Evolutionary conservation across 2,888 invertebrate species (phyloP).

Genomic region (Apotomis capreana): DNA sequence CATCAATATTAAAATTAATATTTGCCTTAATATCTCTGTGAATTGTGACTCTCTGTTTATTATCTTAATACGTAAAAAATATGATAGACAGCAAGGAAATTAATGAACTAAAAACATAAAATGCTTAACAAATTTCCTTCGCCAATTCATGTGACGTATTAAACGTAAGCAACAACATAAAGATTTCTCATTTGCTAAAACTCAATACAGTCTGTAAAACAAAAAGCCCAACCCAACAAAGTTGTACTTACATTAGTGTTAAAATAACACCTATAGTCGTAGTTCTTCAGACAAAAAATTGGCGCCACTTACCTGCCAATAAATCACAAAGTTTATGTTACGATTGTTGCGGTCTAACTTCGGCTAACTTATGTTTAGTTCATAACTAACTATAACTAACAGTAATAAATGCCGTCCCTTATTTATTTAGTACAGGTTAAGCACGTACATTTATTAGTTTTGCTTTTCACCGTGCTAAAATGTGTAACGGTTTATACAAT

Average conservation of each 20-base stretch:
- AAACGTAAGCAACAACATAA: constrained; percentile 23
- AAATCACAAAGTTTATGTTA: constrained; percentile 15
- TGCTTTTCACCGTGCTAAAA: constrained; percentile 5
- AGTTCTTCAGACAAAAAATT: constrained; percentile 13
- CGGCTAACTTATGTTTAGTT: constrained; percentile 9
- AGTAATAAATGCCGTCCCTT: constrained; percentile 10
- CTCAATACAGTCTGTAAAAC: background rate
- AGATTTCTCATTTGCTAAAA: constrained; percentile 20
- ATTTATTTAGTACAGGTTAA: constrained; percentile 15
- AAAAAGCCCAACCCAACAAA: constrained; percentile 8
- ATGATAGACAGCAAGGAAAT: no score
- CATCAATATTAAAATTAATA: constrained; percentile 14
- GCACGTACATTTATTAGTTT: constrained; percentile 13
- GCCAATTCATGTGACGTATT: constrained; percentile 16
- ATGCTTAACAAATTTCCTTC: background rate
- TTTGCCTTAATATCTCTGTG: constrained; percentile 9
- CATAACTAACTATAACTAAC: constrained; percentile 25
- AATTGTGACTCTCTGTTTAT: background rate
- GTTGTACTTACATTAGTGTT: constrained; percentile 12
- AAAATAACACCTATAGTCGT: constrained; percentile 10
- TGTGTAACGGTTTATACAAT: background rate
- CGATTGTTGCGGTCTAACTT: constrained; percentile 18
- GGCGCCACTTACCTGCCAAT: constrained; percentile 21
- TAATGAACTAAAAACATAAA: no score
- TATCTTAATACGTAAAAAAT: background rate